Evolutionary conservation across 2,797 vertebrate species (phyloP), one percentile per base, ranked within the genome.

Genomic region (Sebastes hubbsi): DNA sequence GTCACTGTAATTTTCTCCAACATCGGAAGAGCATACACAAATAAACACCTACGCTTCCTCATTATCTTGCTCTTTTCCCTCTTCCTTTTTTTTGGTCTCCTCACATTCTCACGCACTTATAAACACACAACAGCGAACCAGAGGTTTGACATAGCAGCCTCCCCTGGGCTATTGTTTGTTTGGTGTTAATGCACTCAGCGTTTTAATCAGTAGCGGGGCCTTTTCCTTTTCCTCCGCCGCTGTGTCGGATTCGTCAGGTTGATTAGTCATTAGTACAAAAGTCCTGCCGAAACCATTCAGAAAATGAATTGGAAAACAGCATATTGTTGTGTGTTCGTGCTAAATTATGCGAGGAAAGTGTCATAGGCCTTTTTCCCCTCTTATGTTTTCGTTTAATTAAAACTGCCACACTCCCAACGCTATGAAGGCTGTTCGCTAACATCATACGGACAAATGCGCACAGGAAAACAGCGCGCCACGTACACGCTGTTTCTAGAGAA

Each of bases 171-270:
- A 8, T 87, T 90, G 82, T 92, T 92, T 89, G 87, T 87, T 88
- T 87, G 68, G 77, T 46, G 75, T 90, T 91, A 91, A 93, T 90
- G 83, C 81, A 78, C 86, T 89, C 80, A 64, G 82, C 65, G 16
- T 83, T 93, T 91, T 89, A 91, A 93, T 95, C 93, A 91, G 92
- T 89, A 89, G 72, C 67, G 1, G 46, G 72, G 83, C 89, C 80
- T 80, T 89, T 91, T 87, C 87, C 58, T 62, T 62, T 82, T 36
- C 60, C 77, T 75, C 80, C 13, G 20, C 85, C 82, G 88, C 55
- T 11, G 24, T 84, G 88, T 88, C 91, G 79, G 83, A 71, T 78
- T 72, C 6, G 74, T 89, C 86, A 65, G 84, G 76, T 89, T 92
- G 91, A 90, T 91, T 90, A 87, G 88, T 91, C 88, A 89, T 93